Conservation (phyloP, 2,888 invertebrate species). For the Crematogaster levior region DNA sequence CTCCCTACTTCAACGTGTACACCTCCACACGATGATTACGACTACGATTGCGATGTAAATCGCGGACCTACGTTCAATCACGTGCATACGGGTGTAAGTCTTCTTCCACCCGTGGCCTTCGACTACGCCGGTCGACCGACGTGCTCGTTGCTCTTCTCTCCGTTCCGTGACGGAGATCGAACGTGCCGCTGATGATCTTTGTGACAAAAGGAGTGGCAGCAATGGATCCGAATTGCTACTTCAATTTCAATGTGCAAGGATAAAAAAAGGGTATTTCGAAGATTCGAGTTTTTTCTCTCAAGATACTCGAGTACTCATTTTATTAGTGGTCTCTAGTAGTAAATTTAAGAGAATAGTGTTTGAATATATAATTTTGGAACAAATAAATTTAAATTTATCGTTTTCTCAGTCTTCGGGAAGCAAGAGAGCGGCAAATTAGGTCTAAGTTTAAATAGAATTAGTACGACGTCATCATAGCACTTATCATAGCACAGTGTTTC, state of each 20-base stretch:
- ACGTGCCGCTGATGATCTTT: background rate
- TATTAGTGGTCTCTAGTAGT: background rate
- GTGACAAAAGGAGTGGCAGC: constrained; percentile 12
- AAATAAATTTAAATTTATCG: background rate
- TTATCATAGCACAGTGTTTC: background rate
- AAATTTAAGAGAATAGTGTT: background rate
- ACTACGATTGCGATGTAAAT: constrained; percentile 83
- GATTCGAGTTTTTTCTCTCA: background rate
- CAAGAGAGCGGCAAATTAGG: background rate
- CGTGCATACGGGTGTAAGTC: constrained; percentile 76
- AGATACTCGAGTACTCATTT: background rate
- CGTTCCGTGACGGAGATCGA: constrained; percentile 36
- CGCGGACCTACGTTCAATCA: constrained; percentile 81
- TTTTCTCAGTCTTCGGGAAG: background rate
- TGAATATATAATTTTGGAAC: background rate
- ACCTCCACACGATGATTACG: constrained; percentile 80
- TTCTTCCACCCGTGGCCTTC: constrained; percentile 72
- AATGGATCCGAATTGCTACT: background rate
- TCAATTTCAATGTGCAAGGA: constrained; percentile 2
- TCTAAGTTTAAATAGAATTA: background rate
- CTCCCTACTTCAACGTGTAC: constrained; percentile 58
- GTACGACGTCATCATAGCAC: background rate
- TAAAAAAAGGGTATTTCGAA: background rate
- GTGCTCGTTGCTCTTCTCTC: constrained; percentile 35
- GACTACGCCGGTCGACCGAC: constrained; percentile 66